Evolutionary conservation across 2,888 invertebrate species (phyloP).

Genomic region (Hypsopygia costalis): DNA sequence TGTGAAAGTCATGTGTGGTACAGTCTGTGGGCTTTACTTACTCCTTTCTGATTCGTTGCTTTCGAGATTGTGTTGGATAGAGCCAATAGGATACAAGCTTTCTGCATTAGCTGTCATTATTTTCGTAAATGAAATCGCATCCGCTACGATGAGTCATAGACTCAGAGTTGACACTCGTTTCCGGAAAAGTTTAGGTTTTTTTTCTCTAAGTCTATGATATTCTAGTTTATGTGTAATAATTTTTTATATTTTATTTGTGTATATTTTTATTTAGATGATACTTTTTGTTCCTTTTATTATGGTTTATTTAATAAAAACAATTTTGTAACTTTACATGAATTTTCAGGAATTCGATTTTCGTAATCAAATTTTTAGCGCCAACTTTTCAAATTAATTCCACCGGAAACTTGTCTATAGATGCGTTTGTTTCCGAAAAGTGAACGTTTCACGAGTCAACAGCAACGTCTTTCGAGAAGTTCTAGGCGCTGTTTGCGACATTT

Average conservation of each 20-base stretch:
- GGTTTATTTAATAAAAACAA: background rate
- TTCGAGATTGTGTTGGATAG: rapidly evolving
- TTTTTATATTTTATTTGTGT: background rate
- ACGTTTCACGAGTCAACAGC: conserved; percentile 82
- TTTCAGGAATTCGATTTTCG: no score
- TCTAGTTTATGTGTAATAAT: conserved; percentile 28
- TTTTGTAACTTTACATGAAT: background rate
- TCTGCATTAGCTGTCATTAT: conserved; percentile 6
- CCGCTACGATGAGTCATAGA: conserved; percentile 69
- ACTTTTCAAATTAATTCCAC: conserved; percentile 69
- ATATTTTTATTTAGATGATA: no score
- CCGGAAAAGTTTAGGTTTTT: conserved; percentile 62
- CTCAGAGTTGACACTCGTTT: conserved; percentile 75
- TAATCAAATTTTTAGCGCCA: conserved; percentile 50
- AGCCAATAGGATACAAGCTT: conserved; percentile 26
- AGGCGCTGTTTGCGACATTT: conserved; percentile 80
- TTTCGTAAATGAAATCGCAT: conserved; percentile 44
- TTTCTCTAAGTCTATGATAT: conserved; percentile 45
- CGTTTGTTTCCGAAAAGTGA: conserved; percentile 81
- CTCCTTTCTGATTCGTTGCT: conserved; percentile 24
- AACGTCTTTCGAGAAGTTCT: conserved; percentile 80
- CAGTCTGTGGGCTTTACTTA: conserved; percentile 15
- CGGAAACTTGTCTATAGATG: conserved; percentile 79
- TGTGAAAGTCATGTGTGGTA: no score
- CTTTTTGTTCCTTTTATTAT: no score